Conservation (phyloP, 2,113 vertebrate species). For the Poeciliopsis retropinna region DNA sequence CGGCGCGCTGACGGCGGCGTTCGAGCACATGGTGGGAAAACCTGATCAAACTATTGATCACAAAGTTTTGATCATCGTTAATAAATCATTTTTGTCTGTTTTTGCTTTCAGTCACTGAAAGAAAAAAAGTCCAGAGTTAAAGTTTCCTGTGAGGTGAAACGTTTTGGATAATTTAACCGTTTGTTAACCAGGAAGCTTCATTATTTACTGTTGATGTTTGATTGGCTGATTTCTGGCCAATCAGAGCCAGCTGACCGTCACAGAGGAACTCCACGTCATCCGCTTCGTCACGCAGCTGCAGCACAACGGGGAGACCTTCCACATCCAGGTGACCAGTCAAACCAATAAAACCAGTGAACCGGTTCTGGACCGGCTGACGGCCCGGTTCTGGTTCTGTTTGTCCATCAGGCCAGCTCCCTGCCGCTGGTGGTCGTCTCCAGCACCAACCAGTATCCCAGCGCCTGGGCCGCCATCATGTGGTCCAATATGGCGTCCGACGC, state of each 20-base stretch:
- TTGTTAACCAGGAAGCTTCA: too few relatives aligned
- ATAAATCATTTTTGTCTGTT: background rate
- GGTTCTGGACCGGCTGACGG: background rate
- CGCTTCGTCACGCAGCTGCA: constrained; percentile 87
- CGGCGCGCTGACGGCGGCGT: constrained; percentile 89
- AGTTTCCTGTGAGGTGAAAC: constrained; percentile 86
- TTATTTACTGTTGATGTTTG: too few relatives aligned
- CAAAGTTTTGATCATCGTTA: too few relatives aligned
- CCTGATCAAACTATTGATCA: too few relatives aligned
- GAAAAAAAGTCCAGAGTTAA: constrained; percentile 82
- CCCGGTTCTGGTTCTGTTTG: constrained; percentile 55
- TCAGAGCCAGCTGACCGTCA: constrained; percentile 86
- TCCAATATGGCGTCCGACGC: constrained; percentile 84
- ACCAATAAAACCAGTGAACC: background rate
- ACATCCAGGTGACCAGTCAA: constrained; percentile 82
- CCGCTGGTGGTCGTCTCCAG: constrained; percentile 88
- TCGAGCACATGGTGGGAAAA: constrained; percentile 87
- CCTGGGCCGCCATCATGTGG: constrained; percentile 96
- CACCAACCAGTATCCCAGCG: constrained; percentile 85
- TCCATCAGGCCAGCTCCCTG: constrained; percentile 56
- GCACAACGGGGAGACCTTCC: constrained; percentile 80
- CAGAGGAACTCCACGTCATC: constrained; percentile 93
- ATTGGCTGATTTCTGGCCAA: too few relatives aligned
- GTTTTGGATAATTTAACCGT: too few relatives aligned
- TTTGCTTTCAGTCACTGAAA: constrained; percentile 83